phyloP scores from a whole-genome alignment of 2,888 invertebrate genomes.

The Pelosia muscerda region DNA sequence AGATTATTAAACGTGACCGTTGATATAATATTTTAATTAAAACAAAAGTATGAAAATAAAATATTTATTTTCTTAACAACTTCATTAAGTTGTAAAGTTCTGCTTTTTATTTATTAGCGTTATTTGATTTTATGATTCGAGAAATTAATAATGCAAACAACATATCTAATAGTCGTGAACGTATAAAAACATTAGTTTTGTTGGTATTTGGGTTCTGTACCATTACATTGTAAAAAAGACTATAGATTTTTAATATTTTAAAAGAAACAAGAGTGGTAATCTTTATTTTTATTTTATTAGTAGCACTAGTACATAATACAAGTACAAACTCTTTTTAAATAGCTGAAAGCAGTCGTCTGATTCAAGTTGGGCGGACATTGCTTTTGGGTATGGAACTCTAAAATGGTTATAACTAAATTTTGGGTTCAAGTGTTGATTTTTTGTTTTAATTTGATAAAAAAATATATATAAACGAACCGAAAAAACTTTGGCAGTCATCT shows the following conservation, averaged over 20 bases:
- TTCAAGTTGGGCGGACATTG: not conserved
- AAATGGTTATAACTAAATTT: not conserved
- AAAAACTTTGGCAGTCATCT: not conserved
- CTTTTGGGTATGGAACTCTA: not conserved
- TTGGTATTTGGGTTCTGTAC: not conserved
- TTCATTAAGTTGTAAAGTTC: constrained; percentile 2
- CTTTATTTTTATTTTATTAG: too few species aligned
- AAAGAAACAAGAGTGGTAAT: too few species aligned
- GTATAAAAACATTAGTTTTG: not conserved
- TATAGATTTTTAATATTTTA: not conserved
- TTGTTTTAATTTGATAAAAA: not conserved
- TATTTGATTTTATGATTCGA: not conserved
- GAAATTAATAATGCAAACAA: not conserved
- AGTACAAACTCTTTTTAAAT: too few species aligned
- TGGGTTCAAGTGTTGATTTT: not conserved
- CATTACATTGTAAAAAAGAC: not conserved
- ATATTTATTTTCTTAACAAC: not conserved
- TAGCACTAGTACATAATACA: too few species aligned
- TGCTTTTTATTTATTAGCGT: not conserved
- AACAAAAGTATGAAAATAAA: not conserved
- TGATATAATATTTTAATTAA: not conserved
- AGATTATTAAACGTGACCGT: not conserved
- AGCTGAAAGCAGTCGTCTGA: too few species aligned
- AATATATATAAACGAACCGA: not conserved
- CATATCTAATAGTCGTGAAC: not conserved